phyloP scores from a whole-genome alignment of 2,113 vertebrate genomes.

The Prolemur simus region DNA sequence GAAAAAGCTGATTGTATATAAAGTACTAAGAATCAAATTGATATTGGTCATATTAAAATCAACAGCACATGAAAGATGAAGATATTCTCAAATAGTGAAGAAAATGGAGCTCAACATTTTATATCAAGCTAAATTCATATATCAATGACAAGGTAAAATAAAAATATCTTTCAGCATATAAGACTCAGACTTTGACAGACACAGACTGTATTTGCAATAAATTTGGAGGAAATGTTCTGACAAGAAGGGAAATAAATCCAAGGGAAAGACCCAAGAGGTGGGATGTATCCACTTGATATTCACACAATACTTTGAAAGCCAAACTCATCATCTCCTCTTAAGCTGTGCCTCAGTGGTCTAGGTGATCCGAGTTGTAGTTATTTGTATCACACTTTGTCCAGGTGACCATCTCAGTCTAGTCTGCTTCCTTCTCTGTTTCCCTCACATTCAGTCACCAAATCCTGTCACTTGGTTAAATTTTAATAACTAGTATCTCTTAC shows the following conservation, averaged over 20 bases:
- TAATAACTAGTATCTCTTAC: background rate
- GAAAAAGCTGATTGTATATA: background rate
- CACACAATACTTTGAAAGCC: background rate
- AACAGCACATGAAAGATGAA: too few species aligned
- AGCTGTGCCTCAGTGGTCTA: fast-evolving
- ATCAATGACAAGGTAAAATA: background rate
- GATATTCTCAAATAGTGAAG: background rate
- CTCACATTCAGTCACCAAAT: background rate
- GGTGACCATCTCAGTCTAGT: background rate
- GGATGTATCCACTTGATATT: fast-evolving
- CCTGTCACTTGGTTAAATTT: background rate
- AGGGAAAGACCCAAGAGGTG: background rate
- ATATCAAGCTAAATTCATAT: background rate
- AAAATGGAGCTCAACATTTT: background rate
- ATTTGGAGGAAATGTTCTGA: background rate
- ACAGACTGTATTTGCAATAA: background rate
- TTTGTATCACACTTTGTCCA: background rate
- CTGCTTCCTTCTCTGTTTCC: background rate
- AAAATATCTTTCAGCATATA: background rate
- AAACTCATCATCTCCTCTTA: background rate
- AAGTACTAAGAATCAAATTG: background rate
- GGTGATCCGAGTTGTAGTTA: background rate
- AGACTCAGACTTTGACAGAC: background rate
- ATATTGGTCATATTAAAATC: background rate
- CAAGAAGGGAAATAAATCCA: background rate